These are phyloP conservation scores for Limnephilus auricula DNA, from an alignment of 2,888 invertebrate genomes.

Conservation along the genomic window DNA sequence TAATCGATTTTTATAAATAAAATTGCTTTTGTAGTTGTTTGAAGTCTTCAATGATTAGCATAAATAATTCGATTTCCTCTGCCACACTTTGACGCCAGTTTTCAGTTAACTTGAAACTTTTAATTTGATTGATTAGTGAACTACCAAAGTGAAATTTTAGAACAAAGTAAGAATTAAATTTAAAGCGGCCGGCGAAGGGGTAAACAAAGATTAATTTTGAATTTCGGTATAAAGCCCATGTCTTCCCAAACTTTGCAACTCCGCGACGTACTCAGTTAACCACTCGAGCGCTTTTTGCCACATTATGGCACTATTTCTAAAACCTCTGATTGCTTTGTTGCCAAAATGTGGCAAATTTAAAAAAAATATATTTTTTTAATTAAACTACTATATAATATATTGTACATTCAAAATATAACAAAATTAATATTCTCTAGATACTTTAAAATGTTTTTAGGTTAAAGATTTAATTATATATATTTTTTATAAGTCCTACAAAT, in stretches of 20 bases:
- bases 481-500: no score
- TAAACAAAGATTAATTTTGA: neutral
- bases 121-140: neutral
- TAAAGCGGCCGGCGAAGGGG: neutral
- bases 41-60: neutral
- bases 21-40: neutral
- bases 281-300: no score
- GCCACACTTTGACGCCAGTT: neutral
- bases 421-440: no score
- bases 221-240: neutral
- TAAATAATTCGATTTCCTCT: neutral
- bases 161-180: neutral
- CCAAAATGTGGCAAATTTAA: no score
- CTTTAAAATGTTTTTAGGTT: no score
- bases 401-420: no score
- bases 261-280: no score
- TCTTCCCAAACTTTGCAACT: neutral
- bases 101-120: neutral
- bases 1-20: neutral
- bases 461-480: no score
- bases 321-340: no score
- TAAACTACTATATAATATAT: no score
- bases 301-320: no score
- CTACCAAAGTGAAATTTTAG: neutral
- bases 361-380: no score